phyloP scores from a whole-genome alignment of 2,113 vertebrate genomes.

The Callipepla squamata region DNA sequence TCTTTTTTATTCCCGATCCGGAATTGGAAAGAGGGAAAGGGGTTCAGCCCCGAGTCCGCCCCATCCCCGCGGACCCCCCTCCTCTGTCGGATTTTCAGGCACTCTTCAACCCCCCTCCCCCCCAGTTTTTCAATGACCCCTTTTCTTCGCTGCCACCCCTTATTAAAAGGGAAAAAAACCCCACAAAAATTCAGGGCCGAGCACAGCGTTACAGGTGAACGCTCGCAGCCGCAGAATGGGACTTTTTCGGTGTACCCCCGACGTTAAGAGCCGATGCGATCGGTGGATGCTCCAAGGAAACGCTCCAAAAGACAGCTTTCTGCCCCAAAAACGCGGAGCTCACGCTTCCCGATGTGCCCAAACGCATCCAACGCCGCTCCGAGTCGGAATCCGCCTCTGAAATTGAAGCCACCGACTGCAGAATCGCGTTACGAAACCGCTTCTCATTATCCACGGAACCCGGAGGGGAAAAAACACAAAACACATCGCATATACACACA shows the following conservation, averaged over 20 bases:
- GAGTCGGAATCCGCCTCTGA: not conserved
- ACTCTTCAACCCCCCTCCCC: not conserved
- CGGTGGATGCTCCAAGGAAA: not conserved
- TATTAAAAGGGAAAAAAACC: not conserved
- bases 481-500: not conserved
- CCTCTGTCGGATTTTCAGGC: not conserved
- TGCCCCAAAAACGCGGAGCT: rapidly evolving
- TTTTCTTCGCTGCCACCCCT: not conserved
- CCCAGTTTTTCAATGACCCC: not conserved
- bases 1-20: not conserved
- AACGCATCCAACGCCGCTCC: rapidly evolving
- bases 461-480: not conserved
- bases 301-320: not conserved
- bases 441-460: not conserved
- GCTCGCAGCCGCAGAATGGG: rapidly evolving
- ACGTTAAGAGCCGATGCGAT: not conserved
- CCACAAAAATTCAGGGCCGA: not conserved
- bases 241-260: rapidly evolving
- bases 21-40: not conserved
- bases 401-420: rapidly evolving
- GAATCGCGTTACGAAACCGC: not conserved
- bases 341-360: not conserved
- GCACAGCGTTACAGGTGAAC: not conserved
- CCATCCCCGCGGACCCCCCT: not conserved
- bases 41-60: not conserved